These are phyloP conservation scores for Clarias pachynema DNA, from an alignment of 2,797 vertebrate genomes.

Conservation along the genomic window DNA sequence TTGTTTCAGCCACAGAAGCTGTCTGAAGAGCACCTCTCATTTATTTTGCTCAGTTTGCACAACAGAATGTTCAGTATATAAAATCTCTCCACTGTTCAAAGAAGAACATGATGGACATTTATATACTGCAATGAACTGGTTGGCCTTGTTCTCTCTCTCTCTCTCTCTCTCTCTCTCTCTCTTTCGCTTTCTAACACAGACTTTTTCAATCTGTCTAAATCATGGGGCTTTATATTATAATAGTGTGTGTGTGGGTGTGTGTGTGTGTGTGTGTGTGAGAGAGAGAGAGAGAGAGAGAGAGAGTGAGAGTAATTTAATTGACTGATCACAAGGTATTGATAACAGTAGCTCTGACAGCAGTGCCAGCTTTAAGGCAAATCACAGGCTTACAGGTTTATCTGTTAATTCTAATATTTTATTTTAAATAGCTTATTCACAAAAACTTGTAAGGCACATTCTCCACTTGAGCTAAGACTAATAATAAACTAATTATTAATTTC, in stretches of 20 bases:
- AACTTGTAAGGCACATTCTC: not conserved
- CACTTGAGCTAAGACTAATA: not conserved
- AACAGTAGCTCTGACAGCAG: not conserved
- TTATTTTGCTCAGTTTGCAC: not conserved
- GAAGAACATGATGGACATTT: not conserved
- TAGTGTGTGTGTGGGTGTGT: too few relatives aligned
- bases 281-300: too few relatives aligned
- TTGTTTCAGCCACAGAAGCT: slow-evolving; percentile 7
- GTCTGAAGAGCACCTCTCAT: not conserved
- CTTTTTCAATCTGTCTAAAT: not conserved
- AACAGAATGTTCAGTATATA: not conserved
- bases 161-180: too few relatives aligned
- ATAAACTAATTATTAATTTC: not conserved
- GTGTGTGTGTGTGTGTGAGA: not conserved
- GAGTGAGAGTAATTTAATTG: not conserved
- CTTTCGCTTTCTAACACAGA: too few relatives aligned
- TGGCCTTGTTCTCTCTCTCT: not conserved
- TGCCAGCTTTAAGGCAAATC: not conserved
- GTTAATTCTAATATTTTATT: not conserved
- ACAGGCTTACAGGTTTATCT: not conserved
- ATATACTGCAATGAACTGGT: not conserved
- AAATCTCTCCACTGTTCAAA: not conserved
- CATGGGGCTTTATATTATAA: not conserved
- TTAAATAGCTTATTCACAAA: not conserved
- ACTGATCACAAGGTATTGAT: not conserved